Base-by-base conservation (phyloP, 2,888 invertebrate species). In the Drosophila paramelanica region DNA sequence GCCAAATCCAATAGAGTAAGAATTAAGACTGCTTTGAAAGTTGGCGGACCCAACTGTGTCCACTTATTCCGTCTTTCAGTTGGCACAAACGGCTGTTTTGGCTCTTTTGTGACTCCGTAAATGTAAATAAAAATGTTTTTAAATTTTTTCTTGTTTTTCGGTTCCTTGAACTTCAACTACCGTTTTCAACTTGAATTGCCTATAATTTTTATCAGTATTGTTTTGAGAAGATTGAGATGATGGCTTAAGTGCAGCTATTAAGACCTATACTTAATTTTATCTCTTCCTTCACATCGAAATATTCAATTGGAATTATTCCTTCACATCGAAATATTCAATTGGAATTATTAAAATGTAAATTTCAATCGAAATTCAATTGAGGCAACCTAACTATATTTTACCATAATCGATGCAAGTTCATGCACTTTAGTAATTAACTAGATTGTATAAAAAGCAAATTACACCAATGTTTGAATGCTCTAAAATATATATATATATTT, bases 1-100 rank as follows among this genome's bases (percentile, higher is more conserved):
- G 13, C 56, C 56, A 11, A 67, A 65, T 2, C 67, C 67, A 1
- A 25, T 23, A 0, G n/a, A 4, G 31, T 68, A 68, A 5, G 42
- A 25, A 0, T 10, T 17, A 1, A 14, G 33, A 6, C 14, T 33
- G 6, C 4, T 65, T 7, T 53, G n/a, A 13, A 65, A 67, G 3
- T 38, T 17, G 2, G 46, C 31, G 6, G 11, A 66, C 14, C 52
- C 67, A 68, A 5, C 52, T 51, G 8, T 42, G 31, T 2, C 66
- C 66, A 13, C 45, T 51, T 31, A 52, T 56, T 7, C 13, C 13
- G 38, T 61, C 17, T 1, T 67, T 55, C 13, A 49, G 14, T 42
- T 27, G 49, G 49, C 14, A 42, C 27, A 33, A 66, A 66, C 0
- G 17, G 10, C 3, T 25, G 11, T 2, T 50, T 45, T n/a, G 5